Evolutionary conservation across 2,113 vertebrate genomes (phyloP).

Genomic region (Oreochromis spilurus): DNA sequence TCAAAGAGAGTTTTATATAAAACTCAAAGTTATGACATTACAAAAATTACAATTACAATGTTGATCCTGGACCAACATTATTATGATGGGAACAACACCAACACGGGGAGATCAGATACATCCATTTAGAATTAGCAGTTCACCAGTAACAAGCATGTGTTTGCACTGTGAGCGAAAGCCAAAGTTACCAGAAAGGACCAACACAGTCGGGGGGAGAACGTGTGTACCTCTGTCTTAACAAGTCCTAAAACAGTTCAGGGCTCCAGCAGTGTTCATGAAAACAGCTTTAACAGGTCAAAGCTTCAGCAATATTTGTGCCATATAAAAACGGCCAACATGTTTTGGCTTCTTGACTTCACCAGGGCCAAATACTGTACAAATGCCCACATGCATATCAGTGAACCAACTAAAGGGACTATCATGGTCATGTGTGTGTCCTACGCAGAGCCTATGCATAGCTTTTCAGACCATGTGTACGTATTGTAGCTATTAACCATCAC

Average conservation of each 20-base stretch:
- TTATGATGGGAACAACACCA: background rate
- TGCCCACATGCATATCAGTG: background rate
- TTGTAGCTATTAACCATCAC: background rate
- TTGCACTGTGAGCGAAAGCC: background rate
- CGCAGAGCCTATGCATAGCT: background rate
- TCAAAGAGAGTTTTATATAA: background rate
- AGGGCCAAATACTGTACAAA: background rate
- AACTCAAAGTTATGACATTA: background rate
- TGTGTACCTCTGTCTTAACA: background rate
- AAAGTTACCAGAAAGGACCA: background rate
- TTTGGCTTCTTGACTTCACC: background rate
- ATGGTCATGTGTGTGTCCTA: background rate
- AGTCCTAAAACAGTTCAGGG: background rate
- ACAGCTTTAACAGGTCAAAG: background rate
- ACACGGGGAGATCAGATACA: background rate
- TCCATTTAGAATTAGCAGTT: background rate
- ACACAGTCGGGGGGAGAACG: no score
- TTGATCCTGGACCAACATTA: background rate
- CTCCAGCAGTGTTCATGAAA: background rate
- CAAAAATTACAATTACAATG: background rate
- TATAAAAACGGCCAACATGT: background rate
- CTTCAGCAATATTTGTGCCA: background rate
- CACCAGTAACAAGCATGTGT: background rate
- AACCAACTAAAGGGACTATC: background rate
- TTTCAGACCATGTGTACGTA: background rate